Percentiles rank a stretch among this genome's conserved stretches.
phyloP scores from a whole-genome alignment of 2,797 vertebrate genomes.

The Acrossocheilus fasciatus region DNA sequence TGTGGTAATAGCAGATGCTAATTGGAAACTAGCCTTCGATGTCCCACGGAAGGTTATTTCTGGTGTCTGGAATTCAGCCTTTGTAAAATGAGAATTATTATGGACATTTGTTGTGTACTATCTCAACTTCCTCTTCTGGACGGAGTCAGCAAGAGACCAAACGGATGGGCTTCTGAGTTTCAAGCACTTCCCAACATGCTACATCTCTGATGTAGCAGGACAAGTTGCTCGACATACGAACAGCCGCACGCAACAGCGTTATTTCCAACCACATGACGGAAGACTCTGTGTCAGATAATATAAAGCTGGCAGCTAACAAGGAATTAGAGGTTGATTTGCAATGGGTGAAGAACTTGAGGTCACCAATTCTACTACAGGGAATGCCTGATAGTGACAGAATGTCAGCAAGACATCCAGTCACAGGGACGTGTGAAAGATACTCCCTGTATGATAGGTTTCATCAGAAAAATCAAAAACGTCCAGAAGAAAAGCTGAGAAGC shows the following conservation, averaged over 20 bases:
- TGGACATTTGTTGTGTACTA: neutral
- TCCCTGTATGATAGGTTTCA: constrained; percentile 39
- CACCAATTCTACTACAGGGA: neutral
- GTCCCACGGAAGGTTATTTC: too few species aligned
- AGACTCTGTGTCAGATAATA: neutral
- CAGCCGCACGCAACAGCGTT: neutral
- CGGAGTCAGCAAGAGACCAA: neutral
- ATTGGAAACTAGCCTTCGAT: too few species aligned
- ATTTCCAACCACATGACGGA: neutral
- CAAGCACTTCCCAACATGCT: neutral
- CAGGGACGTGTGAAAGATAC: neutral
- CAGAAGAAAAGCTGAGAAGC: neutral
- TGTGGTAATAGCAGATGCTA: too few species aligned
- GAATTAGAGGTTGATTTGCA: neutral
- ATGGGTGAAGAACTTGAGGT: neutral
- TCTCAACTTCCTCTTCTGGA: neutral
- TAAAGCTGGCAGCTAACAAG: neutral
- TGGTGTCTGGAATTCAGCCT: too few species aligned
- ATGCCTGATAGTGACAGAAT: neutral
- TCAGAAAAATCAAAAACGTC: neutral
- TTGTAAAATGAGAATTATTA: too few species aligned
- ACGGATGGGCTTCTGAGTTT: neutral
- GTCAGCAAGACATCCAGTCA: neutral
- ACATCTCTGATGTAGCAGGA: neutral
- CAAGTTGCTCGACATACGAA: neutral